Conservation (phyloP, 2,113 vertebrate genomes). For the Andinoacara biseriatus region DNA sequence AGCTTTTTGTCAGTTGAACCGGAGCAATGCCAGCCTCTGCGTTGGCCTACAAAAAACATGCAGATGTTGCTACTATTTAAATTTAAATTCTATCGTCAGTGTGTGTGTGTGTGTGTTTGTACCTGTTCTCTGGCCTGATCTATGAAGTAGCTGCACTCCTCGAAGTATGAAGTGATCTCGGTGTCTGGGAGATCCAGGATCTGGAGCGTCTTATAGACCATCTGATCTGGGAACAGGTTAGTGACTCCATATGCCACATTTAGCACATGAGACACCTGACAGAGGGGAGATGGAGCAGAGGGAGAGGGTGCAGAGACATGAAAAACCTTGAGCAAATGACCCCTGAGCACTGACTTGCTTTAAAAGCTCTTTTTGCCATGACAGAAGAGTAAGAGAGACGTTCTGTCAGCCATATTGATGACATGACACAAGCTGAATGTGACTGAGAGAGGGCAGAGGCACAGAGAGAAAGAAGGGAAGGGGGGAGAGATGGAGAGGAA, state of each 20-base stretch:
- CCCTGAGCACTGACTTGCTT: conserved; percentile 19
- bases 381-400: conserved; percentile 14
- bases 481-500: conserved; percentile 1
- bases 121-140: conserved; percentile 62
- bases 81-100: neutral
- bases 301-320: neutral
- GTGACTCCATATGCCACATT: conserved; percentile 92
- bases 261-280: conserved; percentile 92
- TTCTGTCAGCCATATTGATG: conserved; percentile 55
- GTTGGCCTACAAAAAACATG: neutral
- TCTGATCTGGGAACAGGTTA: conserved; percentile 84
- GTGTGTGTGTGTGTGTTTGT: neutral
- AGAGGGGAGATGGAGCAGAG: neutral
- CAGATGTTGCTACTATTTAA: neutral
- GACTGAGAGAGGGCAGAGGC: conserved; percentile 34
- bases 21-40: neutral
- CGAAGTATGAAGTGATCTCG: conserved; percentile 85
- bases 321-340: conserved; percentile 31
- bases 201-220: conserved; percentile 79
- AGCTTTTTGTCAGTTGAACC: neutral
- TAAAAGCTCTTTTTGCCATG: conserved; percentile 4
- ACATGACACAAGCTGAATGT: conserved; percentile 36
- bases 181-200: conserved; percentile 94
- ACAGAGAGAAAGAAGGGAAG: conserved; percentile 16
- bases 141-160: conserved; percentile 64